Conservation (phyloP, 1,140 invertebrate genomes). For the Macrotrachela quadricornifera region DNA sequence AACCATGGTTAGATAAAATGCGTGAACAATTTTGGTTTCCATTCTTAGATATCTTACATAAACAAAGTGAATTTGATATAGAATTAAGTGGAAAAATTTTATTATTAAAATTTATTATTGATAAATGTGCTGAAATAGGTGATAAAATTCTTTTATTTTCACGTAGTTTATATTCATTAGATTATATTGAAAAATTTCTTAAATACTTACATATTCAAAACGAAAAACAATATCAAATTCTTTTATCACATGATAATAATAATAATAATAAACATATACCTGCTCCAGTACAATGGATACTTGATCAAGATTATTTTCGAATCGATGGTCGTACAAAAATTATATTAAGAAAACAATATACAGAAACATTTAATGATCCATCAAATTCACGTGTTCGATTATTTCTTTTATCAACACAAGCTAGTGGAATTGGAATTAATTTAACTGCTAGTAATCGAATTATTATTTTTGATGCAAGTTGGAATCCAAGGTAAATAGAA, state of each 20-base stretch:
- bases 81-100: conserved; percentile 55
- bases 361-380: conserved; percentile 33
- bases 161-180: conserved; percentile 60
- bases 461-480: too few relatives aligned
- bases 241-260: background rate
- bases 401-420: too few relatives aligned
- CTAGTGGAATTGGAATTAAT: too few relatives aligned
- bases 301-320: conserved; percentile 65
- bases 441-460: too few relatives aligned
- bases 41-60: conserved; percentile 22
- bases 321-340: conserved; percentile 65
- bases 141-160: conserved; percentile 84
- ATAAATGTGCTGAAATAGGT: conserved; percentile 60
- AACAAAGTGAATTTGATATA: conserved; percentile 29
- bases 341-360: conserved; percentile 51
- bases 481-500: too few relatives aligned
- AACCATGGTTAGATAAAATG: conserved; percentile 32
- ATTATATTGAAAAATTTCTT: conserved; percentile 71
- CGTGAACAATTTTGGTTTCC: conserved; percentile 31
- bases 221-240: conserved; percentile 44
- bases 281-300: conserved; percentile 36
- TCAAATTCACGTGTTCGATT: too few relatives aligned
- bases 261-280: conserved; percentile 12
- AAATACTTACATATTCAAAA: conserved; percentile 50
- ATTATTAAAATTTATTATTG: conserved; percentile 58